phyloP scores from a whole-genome alignment of 2,113 vertebrate genomes.

The Microtus montanus region DNA sequence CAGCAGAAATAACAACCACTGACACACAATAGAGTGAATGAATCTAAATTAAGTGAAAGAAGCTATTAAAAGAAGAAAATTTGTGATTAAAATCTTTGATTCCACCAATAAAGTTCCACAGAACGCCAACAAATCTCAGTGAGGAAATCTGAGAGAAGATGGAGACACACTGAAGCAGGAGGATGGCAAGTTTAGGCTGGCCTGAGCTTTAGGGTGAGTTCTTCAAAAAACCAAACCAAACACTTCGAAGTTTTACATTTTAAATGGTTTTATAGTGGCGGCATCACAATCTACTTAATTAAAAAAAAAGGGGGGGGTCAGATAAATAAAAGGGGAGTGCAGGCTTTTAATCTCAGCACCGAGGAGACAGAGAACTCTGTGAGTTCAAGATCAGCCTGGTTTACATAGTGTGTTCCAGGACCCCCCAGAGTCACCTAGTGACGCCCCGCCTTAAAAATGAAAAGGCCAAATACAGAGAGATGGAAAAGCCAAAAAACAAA shows the following conservation, averaged over 20 bases:
- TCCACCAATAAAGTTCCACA: slow-evolving; percentile 34
- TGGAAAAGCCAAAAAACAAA: not conserved
- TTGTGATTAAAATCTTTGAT: not conserved
- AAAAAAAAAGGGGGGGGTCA: not conserved
- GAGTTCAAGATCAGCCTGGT: not conserved
- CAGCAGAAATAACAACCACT: not conserved
- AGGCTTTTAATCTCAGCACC: not conserved
- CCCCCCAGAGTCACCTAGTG: not conserved
- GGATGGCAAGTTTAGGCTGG: not conserved
- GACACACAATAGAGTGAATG: not conserved
- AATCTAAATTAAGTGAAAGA: not conserved
- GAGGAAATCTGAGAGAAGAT: not conserved
- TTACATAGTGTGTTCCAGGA: not conserved
- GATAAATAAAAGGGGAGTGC: not conserved
- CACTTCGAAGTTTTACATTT: not conserved
- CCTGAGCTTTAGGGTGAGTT: not conserved
- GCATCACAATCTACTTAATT: slow-evolving; percentile 22
- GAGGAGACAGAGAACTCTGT: not conserved
- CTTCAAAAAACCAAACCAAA: not conserved
- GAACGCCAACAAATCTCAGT: not conserved
- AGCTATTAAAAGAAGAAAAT: not conserved
- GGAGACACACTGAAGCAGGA: not conserved
- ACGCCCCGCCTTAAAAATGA: not conserved
- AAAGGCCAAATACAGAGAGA: not conserved
- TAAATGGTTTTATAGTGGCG: not conserved